Evolutionary conservation across 2,113 vertebrate species (phyloP).

Genomic region (Aramus guarauna): DNA sequence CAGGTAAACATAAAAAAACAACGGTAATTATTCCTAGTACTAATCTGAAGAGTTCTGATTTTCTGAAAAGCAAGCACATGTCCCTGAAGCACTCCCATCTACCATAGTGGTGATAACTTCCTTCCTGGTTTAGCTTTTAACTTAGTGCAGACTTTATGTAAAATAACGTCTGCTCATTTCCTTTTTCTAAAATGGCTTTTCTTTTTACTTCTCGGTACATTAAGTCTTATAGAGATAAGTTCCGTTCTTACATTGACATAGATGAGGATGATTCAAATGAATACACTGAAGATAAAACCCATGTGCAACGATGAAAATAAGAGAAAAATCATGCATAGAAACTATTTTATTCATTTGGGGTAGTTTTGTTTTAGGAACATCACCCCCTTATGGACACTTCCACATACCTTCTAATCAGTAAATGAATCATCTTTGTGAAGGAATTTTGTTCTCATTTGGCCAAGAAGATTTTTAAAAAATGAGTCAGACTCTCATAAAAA

Average conservation of each 20-base stretch:
- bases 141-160: not conserved
- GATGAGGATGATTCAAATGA: not conserved
- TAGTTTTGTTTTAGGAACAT: conserved; percentile 25
- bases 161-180: conserved; percentile 61
- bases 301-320: not conserved
- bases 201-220: not conserved
- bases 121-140: conserved; percentile 64
- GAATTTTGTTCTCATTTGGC: not conserved
- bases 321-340: not conserved
- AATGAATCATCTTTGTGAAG: not conserved
- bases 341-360: not conserved
- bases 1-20: conserved; percentile 87
- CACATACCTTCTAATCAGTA: not conserved
- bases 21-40: conserved; percentile 73
- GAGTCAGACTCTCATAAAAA: not conserved
- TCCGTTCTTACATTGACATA: not conserved
- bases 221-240: not conserved
- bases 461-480: not conserved
- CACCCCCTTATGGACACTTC: not conserved
- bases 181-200: conserved; percentile 31
- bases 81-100: conserved; percentile 1
- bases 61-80: conserved; percentile 77
- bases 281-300: not conserved
- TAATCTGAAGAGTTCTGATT: conserved; percentile 75
- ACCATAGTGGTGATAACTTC: not conserved